These are phyloP conservation scores for Drosophila anceps DNA, from an alignment of 2,888 invertebrate genomes.

Conservation along the genomic window DNA sequence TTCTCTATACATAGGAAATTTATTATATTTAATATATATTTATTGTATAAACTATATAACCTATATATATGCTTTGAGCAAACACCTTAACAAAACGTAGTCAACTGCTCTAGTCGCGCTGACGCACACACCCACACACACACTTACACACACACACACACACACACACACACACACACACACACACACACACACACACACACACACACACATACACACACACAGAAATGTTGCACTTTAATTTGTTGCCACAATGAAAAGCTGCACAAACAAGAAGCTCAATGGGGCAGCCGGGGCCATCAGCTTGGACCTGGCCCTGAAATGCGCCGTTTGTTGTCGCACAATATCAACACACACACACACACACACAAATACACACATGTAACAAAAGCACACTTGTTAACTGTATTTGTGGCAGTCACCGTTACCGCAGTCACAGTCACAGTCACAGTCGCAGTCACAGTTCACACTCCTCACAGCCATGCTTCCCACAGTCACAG, in stretches of 20 bases:
- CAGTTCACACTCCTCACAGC: slow-evolving; percentile 21
- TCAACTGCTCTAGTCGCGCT: background rate
- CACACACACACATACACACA: background rate
- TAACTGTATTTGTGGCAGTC: slow-evolving; percentile 42
- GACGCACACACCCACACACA: background rate
- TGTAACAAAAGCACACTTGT: slow-evolving; percentile 27
- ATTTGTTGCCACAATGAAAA: slow-evolving; percentile 42
- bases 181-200: background rate
- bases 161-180: background rate
- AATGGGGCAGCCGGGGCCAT: slow-evolving; percentile 3
- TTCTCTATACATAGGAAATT: no score
- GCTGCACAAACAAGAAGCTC: slow-evolving; percentile 31
- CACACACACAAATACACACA: slow-evolving; percentile 4
- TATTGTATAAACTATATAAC: no score
- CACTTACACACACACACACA: background rate
- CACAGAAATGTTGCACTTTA: slow-evolving; percentile 45
- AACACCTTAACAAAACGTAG: background rate
- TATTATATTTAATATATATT: no score
- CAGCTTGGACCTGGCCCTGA: slow-evolving; percentile 61
- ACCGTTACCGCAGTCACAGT: slow-evolving; percentile 20
- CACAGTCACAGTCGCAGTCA: slow-evolving; percentile 18
- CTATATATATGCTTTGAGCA: no score
- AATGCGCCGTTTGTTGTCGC: slow-evolving; percentile 53
- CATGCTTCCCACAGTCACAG: slow-evolving; percentile 26
- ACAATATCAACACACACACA: slow-evolving; percentile 22